Percentiles rank a stretch among this genome's conserved stretches.
phyloP scores from a whole-genome alignment of 92 coral and sea anemone genomes.

The Anthopleura xanthogrammica region DNA sequence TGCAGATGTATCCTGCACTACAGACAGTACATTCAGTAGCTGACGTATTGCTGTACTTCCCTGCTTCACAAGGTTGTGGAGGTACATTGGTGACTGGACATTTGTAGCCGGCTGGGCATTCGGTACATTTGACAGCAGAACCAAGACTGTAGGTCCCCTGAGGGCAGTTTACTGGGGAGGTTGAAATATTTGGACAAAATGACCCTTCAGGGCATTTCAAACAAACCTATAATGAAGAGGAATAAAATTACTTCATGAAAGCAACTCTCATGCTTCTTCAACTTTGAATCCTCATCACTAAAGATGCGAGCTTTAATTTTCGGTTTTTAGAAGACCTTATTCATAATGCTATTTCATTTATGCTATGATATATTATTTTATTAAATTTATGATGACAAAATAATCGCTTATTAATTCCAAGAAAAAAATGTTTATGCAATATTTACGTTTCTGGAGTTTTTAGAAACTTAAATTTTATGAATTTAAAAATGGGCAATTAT shows the following conservation, averaged over 20 bases:
- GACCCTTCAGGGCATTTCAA: conserved; percentile 82
- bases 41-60: conserved; percentile 78
- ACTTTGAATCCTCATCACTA: no score
- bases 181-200: conserved; percentile 85
- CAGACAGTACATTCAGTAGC: conserved; percentile 55
- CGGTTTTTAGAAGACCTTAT: no score
- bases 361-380: no score
- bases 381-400: no score
- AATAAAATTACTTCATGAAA: background rate
- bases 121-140: conserved; percentile 70
- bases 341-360: no score
- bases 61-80: conserved; percentile 82
- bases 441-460: no score
- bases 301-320: no score
- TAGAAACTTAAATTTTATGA: no score
- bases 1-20: conserved; percentile 78
- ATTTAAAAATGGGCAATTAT: no score
- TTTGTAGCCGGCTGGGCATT: conserved; percentile 89
- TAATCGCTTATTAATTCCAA: no score
- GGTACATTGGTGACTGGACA: conserved; percentile 47
- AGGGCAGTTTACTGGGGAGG: conserved; percentile 59
- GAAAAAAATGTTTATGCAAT: no score
- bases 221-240: conserved; percentile 51
- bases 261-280: no score
- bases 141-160: conserved; percentile 79